Evolutionary conservation across 2,797 vertebrate genomes (phyloP), one percentile per base, ranked within the genome.

Genomic region (Menidia menidia): DNA sequence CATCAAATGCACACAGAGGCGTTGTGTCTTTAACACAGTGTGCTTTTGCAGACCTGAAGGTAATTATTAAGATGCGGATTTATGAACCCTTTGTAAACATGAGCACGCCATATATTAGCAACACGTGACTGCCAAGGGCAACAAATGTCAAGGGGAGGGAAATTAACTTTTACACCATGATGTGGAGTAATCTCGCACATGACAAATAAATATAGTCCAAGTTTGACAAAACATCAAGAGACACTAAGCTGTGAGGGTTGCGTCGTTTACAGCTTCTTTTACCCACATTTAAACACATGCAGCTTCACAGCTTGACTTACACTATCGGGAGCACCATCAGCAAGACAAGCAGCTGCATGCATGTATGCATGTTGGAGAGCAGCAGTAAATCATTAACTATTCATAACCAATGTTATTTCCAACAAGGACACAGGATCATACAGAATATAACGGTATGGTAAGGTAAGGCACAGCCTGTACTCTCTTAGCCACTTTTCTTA

Each of bases 1-100:
- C 70, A 55, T 65, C 19, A 39, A 39, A 25, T 25, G 25, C 35
- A 39, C 35, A 66, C 12, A 71, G 2, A 60, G 14, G 43, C 9
- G 60, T 0, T 33, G 1, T 25, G 2, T 25, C 10, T 0, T 69
- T 68, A 25, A 58, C 11, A 74, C 4, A 18, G 13, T 4, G 16
- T 51, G 11, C 19, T 25, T 25, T 11, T 30, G 3, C 35, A 39
- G 35, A 39, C 35, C 6, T 39, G 25, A 10, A 52, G 13, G 25
- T 13, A 30, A 52, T 25, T 31, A 14, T 13, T 4, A 30, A 6
- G 7, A 25, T 52, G 13, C 25, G 30, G n/a, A 25, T 50, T 12
- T 19, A 50, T 50, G 18, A 19, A 51, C 19, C 19, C 11, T 25
- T 25, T 25, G 25, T 1, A 51, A 7, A 33, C 9, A 4, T 50